These are phyloP conservation scores for Gymnocheta viridis DNA, from an alignment of 2,888 invertebrate species.

Conservation along the genomic window DNA sequence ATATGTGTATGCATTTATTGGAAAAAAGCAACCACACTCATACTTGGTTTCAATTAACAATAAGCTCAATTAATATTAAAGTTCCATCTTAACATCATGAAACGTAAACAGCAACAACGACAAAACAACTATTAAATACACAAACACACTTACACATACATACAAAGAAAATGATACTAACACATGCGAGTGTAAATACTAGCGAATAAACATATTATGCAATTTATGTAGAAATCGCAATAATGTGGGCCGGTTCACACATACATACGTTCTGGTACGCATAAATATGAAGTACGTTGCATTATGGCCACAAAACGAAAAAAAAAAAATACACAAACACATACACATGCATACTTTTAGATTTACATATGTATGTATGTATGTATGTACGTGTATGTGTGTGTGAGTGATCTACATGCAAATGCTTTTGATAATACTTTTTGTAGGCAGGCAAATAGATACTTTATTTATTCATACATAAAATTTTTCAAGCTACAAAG, in stretches of 20 bases:
- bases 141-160: not conserved
- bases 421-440: not conserved
- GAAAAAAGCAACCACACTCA: conserved; percentile 23
- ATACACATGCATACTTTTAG: not conserved
- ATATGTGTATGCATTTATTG: conserved; percentile 31
- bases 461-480: not conserved
- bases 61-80: conserved; percentile 64
- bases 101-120: conserved; percentile 15
- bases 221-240: not conserved
- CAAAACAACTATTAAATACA: not conserved
- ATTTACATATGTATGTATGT: not conserved
- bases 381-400: too few species aligned
- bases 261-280: not conserved
- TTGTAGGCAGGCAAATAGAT: not conserved
- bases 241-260: not conserved
- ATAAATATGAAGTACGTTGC: not conserved
- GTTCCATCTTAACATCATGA: conserved; percentile 49
- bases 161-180: conserved; percentile 11
- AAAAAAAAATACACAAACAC: not conserved
- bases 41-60: conserved; percentile 56
- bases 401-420: not conserved
- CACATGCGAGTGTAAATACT: not conserved
- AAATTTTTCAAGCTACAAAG: not conserved
- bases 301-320: conserved; percentile 12
- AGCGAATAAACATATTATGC: not conserved